A percentile compares a stretch with the other conserved stretches of the same genome.
These are phyloP conservation scores for Craseonycteris thonglongyai DNA, from an alignment of 2,113 vertebrate species.

Conservation along the genomic window DNA sequence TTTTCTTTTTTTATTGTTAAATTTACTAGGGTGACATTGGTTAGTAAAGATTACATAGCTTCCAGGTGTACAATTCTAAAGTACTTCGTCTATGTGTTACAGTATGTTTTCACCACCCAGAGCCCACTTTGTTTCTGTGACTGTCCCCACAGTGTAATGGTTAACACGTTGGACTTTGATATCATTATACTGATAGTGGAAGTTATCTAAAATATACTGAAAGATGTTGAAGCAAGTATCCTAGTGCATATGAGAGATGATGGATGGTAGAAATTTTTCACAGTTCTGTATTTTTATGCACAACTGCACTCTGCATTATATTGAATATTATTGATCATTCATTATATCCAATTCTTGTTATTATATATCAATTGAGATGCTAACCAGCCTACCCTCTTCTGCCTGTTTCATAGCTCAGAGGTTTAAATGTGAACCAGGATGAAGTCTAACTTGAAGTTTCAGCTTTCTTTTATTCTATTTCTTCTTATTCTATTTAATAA, in stretches of 20 bases:
- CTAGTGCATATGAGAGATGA: not conserved
- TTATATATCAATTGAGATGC: not conserved
- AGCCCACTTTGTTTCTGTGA: no score
- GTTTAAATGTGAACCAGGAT: not conserved
- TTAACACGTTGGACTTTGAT: no score
- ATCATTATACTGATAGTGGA: not conserved
- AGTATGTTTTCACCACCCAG: no score
- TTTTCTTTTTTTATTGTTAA: no score
- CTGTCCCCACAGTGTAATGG: no score
- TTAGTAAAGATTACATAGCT: no score
- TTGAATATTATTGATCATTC: not conserved
- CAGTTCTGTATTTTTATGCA: not conserved
- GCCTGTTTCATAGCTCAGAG: not conserved
- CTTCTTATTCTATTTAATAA: conserved; percentile 1
- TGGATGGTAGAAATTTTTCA: not conserved
- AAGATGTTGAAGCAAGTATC: not conserved
- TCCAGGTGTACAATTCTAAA: no score
- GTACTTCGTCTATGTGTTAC: no score
- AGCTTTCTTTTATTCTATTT: not conserved
- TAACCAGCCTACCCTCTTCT: not conserved
- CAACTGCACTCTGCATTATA: not conserved
- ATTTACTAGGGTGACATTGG: no score
- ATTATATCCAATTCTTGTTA: not conserved
- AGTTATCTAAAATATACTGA: not conserved
- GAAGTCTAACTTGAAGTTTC: not conserved